phyloP scores from a whole-genome alignment of 2,888 invertebrate species.

The Crocallis elinguaria region DNA sequence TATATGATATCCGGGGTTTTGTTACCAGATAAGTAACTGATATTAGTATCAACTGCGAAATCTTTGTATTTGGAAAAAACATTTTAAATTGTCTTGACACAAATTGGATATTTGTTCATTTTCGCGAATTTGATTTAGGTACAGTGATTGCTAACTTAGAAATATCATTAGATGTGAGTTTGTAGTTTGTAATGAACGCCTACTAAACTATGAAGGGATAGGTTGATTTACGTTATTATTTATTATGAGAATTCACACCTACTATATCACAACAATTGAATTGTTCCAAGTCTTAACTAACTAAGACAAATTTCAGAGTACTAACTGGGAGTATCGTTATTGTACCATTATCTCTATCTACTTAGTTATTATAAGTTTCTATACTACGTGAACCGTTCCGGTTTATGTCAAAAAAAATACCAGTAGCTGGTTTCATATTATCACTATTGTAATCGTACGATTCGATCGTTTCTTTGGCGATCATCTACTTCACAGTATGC shows the following conservation, averaged over 20 bases:
- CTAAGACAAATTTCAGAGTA: not conserved
- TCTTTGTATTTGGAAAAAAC: not conserved
- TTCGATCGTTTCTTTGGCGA: conserved; percentile 22
- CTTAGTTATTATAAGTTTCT: not conserved
- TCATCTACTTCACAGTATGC: conserved; percentile 14
- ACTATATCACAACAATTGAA: not conserved
- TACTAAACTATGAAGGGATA: not conserved
- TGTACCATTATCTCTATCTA: not conserved
- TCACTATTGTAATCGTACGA: conserved; percentile 18
- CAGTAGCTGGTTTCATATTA: conserved; percentile 14
- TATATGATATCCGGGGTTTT: not conserved
- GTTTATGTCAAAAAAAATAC: conserved; percentile 15
- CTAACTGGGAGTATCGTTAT: not conserved
- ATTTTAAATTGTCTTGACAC: conserved; percentile 3
- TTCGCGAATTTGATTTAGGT: conserved; percentile 2
- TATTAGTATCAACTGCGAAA: not conserved
- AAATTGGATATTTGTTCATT: not conserved
- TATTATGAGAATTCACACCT: not conserved
- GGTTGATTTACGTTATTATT: not conserved
- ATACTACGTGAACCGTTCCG: not conserved
- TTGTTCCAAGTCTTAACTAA: not conserved
- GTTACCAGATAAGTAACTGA: not conserved
- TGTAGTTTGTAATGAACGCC: not conserved
- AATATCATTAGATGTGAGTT: not conserved
- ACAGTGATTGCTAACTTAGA: not conserved